These are phyloP conservation scores for Caenorhabditis briggsae DNA, from an alignment of 1,140 invertebrate genomes.

Conservation along the genomic window DNA sequence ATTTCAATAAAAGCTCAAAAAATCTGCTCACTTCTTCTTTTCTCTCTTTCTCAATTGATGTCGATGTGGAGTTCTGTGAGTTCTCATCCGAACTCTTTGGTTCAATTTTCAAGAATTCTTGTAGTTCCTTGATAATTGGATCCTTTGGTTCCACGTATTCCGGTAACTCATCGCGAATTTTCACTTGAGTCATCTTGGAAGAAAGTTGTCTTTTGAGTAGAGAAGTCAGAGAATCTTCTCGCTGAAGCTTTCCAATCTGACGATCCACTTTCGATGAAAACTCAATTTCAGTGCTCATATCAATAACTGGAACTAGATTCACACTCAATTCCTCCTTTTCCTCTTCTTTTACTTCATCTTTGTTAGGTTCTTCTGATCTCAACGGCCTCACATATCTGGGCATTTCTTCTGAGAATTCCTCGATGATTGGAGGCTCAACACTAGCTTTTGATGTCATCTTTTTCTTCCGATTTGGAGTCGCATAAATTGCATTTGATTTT, in stretches of 20 bases:
- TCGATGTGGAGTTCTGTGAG: not conserved
- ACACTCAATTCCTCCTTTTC: not conserved
- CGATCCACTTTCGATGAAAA: conserved; percentile 27
- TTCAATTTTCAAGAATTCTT: conserved; percentile 46
- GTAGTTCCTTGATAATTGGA: conserved; percentile 31
- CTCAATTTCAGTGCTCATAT: conserved; percentile 28
- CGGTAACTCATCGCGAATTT: not conserved
- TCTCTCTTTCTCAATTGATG: conserved; percentile 22
- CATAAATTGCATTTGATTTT: conserved; percentile 25
- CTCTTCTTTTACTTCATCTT: not conserved
- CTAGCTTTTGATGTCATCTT: conserved; percentile 19
- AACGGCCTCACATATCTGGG: conserved; percentile 25
- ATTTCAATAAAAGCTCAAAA: not conserved
- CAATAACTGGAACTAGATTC: conserved; percentile 1
- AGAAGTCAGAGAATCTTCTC: conserved; percentile 23
- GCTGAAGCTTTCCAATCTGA: not conserved
- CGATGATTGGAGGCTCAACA: conserved; percentile 1
- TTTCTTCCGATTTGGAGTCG: conserved; percentile 14
- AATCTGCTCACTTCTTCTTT: not conserved
- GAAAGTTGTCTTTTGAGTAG: conserved; percentile 24
- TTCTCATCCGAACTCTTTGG: conserved; percentile 34
- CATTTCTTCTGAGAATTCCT: conserved; percentile 25
- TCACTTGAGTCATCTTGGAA: not conserved
- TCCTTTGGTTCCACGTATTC: conserved; percentile 45
- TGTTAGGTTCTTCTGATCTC: not conserved